Evolutionary conservation across 2,888 invertebrate genomes (phyloP).

Genomic region (Punctoribates punctum): DNA sequence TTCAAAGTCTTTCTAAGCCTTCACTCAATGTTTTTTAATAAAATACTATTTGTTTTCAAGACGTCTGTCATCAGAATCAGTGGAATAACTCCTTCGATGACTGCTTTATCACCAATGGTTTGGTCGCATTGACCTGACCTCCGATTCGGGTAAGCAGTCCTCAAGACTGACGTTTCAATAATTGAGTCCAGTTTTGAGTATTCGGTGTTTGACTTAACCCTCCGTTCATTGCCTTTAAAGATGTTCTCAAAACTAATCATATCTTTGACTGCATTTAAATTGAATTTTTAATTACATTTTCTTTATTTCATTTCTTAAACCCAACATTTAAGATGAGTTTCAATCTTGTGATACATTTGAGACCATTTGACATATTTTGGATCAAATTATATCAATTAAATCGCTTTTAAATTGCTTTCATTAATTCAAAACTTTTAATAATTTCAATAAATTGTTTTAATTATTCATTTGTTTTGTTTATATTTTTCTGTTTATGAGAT

Average conservation of each 20-base stretch:
- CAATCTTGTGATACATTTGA: neutral
- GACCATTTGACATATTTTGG: neutral
- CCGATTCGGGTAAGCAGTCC: no score
- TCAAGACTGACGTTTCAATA: no score
- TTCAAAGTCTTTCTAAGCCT: neutral
- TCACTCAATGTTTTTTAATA: neutral
- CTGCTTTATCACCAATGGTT: no score
- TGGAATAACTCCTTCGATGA: no score
- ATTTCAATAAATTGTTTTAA: neutral
- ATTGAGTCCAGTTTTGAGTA: no score
- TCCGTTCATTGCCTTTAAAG: neutral
- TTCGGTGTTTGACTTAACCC: neutral
- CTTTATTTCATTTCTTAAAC: no score
- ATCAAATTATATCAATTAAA: neutral
- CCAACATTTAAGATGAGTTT: neutral
- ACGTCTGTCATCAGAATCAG: neutral
- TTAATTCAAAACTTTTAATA: neutral
- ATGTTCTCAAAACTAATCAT: no score
- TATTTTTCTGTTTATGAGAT: neutral
- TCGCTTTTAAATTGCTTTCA: no score
- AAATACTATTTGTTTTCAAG: neutral
- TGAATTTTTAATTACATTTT: no score
- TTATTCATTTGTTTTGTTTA: neutral
- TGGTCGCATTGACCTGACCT: no score
- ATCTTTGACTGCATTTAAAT: no score